Base-by-base conservation (phyloP, 2,888 invertebrate species). In the Adela reaumurella region DNA sequence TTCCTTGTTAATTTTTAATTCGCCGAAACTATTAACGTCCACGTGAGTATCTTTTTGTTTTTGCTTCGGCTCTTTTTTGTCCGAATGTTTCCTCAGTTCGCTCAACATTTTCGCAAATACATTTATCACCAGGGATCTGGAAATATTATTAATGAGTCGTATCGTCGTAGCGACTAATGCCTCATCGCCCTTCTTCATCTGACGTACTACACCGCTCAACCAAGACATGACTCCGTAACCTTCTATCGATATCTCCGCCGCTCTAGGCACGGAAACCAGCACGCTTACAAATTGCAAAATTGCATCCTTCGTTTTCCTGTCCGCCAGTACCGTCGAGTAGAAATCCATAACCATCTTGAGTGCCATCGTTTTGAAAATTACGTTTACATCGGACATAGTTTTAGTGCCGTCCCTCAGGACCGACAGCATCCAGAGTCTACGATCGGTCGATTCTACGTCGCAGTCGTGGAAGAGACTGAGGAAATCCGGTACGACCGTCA, bases 401-500 rank as follows among this genome's bases (percentile, higher is more conserved):
- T 87, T 86, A 41, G 92, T 78, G 1, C 95, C 94, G 57, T 92
- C 87, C 16, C 81, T 73, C 28, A 96, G 80, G 8, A 93, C 70
- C 57, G 88, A 83, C 10, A 96, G 70, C 29, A 94, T 87, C 86
- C 95, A 97, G 19, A 79, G 70, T 44, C 91, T 80, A 58, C 92
- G 87, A 0, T 83, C 81, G 17, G 82, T 79, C 48, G 84, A 81
- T 56, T 88, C 83, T 0, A 90, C 78, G 49, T 90, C 89, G 10
- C 87, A 82, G 53, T 90, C 92, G 62, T 92, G 89, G 61, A 95
- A 88, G 35, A 95, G 83, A 47, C 89, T 87, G 52, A 92, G 85
- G 60, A 95, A 88, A 63, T 96, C 95, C 0, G 96, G 96, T n/a
- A 96, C 87, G 2, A 86, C 82, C 14, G 83, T 81, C 16, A 94